Conservation (phyloP, 2,113 vertebrate species). For the Tretioscincus oriximinensis region DNA sequence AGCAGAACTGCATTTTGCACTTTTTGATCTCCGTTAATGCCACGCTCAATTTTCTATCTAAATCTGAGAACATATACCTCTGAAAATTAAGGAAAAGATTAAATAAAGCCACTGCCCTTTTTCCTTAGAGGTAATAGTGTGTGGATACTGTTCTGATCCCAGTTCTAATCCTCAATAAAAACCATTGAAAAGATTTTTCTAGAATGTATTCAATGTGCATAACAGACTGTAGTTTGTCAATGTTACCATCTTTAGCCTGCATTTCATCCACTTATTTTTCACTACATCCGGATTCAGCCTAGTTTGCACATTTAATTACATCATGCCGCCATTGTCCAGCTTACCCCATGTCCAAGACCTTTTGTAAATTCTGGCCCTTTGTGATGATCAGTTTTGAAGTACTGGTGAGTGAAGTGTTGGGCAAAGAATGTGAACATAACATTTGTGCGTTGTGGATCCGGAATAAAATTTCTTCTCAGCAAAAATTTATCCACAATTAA, state of each 20-base stretch:
- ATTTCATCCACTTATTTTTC: neutral
- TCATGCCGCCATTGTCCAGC: conserved; percentile 21
- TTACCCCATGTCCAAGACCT: conserved; percentile 88
- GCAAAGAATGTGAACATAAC: conserved; percentile 98
- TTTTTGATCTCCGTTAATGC: neutral
- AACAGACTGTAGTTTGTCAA: no score
- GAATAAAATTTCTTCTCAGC: conserved; percentile 86
- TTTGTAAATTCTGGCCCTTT: conserved; percentile 89
- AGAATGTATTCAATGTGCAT: no score
- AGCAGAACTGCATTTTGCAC: neutral
- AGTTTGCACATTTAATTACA: neutral
- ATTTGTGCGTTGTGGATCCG: conserved; percentile 91
- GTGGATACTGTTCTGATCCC: no score
- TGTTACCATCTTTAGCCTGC: no score
- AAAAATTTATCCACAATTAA: conserved; percentile 87
- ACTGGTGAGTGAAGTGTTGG: conserved; percentile 97
- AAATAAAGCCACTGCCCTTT: neutral
- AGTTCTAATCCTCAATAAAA: no score
- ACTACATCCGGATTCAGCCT: rapidly evolving
- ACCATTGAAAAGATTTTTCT: neutral
- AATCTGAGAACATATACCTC: neutral
- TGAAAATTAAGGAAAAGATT: no score
- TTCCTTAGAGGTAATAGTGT: neutral
- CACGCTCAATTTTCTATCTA: neutral
- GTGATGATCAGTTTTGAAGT: conserved; percentile 91